phyloP scores from a whole-genome alignment of 2,113 vertebrate genomes.

The Megaceryle torquata region DNA sequence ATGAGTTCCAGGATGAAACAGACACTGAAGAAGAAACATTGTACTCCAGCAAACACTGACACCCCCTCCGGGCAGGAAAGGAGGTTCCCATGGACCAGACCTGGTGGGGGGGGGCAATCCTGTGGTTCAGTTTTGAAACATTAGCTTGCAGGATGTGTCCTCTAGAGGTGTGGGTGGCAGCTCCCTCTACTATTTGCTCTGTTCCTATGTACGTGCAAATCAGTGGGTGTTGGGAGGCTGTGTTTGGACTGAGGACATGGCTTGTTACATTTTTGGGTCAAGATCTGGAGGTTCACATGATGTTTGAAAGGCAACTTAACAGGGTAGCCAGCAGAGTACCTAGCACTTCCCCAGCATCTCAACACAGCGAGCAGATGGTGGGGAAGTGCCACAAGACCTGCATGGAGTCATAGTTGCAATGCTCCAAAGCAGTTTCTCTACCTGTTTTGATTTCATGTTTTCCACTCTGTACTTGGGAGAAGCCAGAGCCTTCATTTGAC shows the following conservation, averaged over 20 bases:
- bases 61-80: background rate
- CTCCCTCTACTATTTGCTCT: constrained; percentile 39
- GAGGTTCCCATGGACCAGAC: constrained; percentile 56
- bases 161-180: constrained; percentile 54
- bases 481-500: background rate
- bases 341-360: constrained; percentile 44
- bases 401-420: background rate
- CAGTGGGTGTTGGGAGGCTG: constrained; percentile 54
- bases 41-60: constrained; percentile 94
- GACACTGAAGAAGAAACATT: constrained; percentile 97
- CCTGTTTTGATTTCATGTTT: constrained; percentile 9
- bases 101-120: background rate
- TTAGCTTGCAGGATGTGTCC: constrained; percentile 52
- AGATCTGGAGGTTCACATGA: constrained; percentile 43
- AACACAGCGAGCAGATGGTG: background rate
- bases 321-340: background rate
- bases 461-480: background rate
- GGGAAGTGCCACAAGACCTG: constrained; percentile 38
- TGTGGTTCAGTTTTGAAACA: constrained; percentile 56
- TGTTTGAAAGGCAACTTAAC: constrained; percentile 1
- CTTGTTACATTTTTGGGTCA: constrained; percentile 36
- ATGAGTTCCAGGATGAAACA: constrained; percentile 98
- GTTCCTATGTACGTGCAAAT: constrained; percentile 32
- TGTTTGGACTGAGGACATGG: background rate
- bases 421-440: constrained; percentile 15